Conservation (phyloP, 2,888 invertebrate genomes). For the Siphonodentalium dalli region DNA sequence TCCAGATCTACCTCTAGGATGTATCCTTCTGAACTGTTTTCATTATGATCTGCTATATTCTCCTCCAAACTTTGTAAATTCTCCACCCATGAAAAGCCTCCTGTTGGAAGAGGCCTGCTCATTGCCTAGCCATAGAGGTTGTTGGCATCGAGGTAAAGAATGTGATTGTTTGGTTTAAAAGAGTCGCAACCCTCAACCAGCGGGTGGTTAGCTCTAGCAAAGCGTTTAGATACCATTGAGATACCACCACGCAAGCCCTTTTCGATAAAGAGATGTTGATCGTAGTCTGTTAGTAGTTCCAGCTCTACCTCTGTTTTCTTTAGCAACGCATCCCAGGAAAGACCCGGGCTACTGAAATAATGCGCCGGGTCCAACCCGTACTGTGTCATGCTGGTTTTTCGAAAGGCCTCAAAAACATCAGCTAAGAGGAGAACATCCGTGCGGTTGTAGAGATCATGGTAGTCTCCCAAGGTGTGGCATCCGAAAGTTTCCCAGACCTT, state of each 20-base stretch:
- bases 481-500: slow-evolving; percentile 21
- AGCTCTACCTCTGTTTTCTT: slow-evolving; percentile 41
- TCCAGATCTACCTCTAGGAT: slow-evolving; percentile 65
- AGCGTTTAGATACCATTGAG: slow-evolving; percentile 30
- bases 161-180: slow-evolving; percentile 2
- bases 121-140: slow-evolving; percentile 42
- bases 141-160: slow-evolving; percentile 30
- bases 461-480: slow-evolving; percentile 26
- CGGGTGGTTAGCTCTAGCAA: slow-evolving; percentile 28
- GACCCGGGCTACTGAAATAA: slow-evolving; percentile 49
- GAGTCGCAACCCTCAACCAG: slow-evolving; percentile 15
- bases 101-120: slow-evolving; percentile 40
- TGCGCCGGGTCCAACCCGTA: slow-evolving; percentile 46
- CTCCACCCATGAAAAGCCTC: slow-evolving; percentile 35
- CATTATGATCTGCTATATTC: no score
- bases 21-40: no score
- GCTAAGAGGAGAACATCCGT: slow-evolving; percentile 48
- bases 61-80: background rate
- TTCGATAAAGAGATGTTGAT: slow-evolving; percentile 38
- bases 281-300: slow-evolving; percentile 41
- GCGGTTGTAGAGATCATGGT: slow-evolving; percentile 36
- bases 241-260: slow-evolving; percentile 30
- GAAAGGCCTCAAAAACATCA: slow-evolving; percentile 48
- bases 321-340: slow-evolving; percentile 39
- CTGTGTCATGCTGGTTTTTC: slow-evolving; percentile 14